Conservation (phyloP, 2,888 invertebrate genomes). For the Drosophila basisetae region DNA sequence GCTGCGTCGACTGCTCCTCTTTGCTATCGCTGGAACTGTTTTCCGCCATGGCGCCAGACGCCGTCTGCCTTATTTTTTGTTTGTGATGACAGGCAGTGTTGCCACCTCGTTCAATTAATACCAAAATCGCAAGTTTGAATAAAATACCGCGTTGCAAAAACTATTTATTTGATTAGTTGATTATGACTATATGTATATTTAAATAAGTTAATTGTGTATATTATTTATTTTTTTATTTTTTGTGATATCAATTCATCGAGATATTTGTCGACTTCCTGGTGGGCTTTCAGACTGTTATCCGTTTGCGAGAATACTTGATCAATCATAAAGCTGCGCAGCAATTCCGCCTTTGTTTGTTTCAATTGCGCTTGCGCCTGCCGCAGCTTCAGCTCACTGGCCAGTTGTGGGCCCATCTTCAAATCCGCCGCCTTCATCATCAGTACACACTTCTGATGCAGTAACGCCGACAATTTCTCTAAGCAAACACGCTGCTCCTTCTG, state of each 20-base stretch:
- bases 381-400: constrained; percentile 76
- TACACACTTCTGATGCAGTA: constrained; percentile 74
- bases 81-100: constrained; percentile 19
- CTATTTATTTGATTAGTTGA: not conserved
- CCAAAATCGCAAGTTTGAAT: not conserved
- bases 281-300: constrained; percentile 78
- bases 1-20: constrained; percentile 27
- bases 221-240: not conserved
- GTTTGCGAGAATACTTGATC: constrained; percentile 74
- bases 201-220: not conserved
- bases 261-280: constrained; percentile 78
- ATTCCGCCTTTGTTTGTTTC: constrained; percentile 77
- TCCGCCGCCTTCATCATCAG: constrained; percentile 78
- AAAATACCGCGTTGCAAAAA: constrained; percentile 6
- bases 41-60: constrained; percentile 60
- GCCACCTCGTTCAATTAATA: not conserved
- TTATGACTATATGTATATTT: not conserved
- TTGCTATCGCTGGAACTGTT: constrained; percentile 42
- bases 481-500: constrained; percentile 73
- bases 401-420: constrained; percentile 80
- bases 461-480: constrained; percentile 62
- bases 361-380: constrained; percentile 72
- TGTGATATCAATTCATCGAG: constrained; percentile 62
- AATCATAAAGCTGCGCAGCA: constrained; percentile 72
- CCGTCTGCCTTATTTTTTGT: constrained; percentile 43